Evolutionary conservation across 2,888 invertebrate genomes (phyloP), one percentile per base, ranked within the genome.

Genomic region (Plusia festucae): DNA sequence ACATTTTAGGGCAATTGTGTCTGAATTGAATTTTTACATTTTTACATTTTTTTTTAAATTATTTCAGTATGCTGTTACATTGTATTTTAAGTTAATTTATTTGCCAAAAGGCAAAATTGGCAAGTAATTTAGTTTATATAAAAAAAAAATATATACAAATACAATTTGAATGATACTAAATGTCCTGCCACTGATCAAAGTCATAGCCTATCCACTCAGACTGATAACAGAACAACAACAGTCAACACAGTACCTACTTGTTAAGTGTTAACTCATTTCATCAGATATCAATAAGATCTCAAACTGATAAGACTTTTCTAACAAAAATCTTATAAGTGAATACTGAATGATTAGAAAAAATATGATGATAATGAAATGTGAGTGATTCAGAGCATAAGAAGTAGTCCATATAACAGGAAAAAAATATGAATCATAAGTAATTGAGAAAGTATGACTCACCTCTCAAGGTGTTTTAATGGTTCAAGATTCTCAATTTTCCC

Each of bases 401-500:
- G 18, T 49, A 49, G 46, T 40, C 40, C 46, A 49, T 11, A 1
- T 49, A 18, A 49, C 46, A 20, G 20, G 20, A 18, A 49, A 20
- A 20, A 1, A 13, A 20, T 49, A 49, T 18, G 16, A 18, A 49
- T 49, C 11, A 49, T 24, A 11, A 0, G 11, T 53, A 32, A 2
- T 18, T 49, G 15, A n/a, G 52, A 4, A 44, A 51, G 2, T n/a
- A 64, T 76, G 70, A 63, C 63, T 78, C 86, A 95, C 95, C 95
- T 96, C 94, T 99, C 97, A 51, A 98, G 96, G 74, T 96, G 96
- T 44, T 93, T 96, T 24, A 99, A 91, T 0, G 96, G 96, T 84
- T 98, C 98, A 70, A 99, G 95, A 85, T 98, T 97, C 84, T 98
- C 97, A 70, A 99, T 96, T 88, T 97, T 97, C 2, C 97, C 97